These are phyloP conservation scores for Nemapogon koenigi DNA, from an alignment of 2,888 invertebrate genomes.

Conservation along the genomic window DNA sequence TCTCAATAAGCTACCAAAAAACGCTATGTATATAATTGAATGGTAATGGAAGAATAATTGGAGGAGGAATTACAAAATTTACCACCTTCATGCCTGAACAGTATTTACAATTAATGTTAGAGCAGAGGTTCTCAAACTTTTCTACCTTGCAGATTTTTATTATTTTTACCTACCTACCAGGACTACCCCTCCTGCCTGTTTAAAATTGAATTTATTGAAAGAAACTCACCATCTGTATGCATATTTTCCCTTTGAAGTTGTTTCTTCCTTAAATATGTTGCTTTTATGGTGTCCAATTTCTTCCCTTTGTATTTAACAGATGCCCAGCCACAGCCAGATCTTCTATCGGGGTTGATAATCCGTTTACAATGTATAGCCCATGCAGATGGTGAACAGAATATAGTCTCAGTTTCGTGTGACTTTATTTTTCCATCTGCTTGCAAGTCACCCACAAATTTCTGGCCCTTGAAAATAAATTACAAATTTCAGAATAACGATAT, in stretches of 20 bases:
- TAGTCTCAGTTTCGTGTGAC: conserved; percentile 85
- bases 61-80: too few relatives aligned
- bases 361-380: conserved; percentile 94
- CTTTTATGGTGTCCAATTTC: conserved; percentile 88
- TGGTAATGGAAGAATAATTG: too few relatives aligned
- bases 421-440: conserved; percentile 87
- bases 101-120: too few relatives aligned
- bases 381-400: conserved; percentile 89
- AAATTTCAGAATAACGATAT: conserved; percentile 6
- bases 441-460: conserved; percentile 88
- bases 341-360: conserved; percentile 89
- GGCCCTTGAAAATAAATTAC: conserved; percentile 68
- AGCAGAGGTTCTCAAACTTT: too few relatives aligned
- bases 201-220: too few relatives aligned
- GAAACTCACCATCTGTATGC: conserved; percentile 45
- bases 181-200: too few relatives aligned
- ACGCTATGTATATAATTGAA: too few relatives aligned
- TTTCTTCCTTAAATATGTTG: conserved; percentile 80
- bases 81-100: too few relatives aligned
- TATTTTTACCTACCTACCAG: too few relatives aligned
- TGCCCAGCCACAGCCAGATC: conserved; percentile 94
- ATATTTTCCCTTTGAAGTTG: conserved; percentile 64
- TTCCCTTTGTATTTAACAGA: conserved; percentile 88
- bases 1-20: too few relatives aligned
- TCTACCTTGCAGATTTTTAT: too few relatives aligned